Base-by-base conservation (phyloP, 2,113 vertebrate genomes). In the Glaucidium brasilianum region DNA sequence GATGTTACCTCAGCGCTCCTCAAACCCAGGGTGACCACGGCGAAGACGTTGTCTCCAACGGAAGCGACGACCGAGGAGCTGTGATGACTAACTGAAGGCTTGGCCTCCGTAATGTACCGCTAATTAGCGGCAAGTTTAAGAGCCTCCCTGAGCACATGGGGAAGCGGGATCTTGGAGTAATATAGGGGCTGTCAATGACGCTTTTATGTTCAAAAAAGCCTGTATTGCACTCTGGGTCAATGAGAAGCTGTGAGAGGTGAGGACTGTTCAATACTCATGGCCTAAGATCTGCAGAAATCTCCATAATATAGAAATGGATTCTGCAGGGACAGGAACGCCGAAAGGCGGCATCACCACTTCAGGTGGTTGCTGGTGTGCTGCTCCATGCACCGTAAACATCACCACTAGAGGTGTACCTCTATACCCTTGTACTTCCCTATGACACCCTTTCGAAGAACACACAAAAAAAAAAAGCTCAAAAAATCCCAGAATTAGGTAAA, bases 271-370 rank as follows among this genome's bases (percentile, higher is more conserved):
- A 98, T 98, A 98, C 95, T 95, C 91, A 94, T 98, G 96, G 98
- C 98, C 98, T 97, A 96, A 98, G 98, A 97, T 98, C 96, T 97
- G 90, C 90, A 96, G 95, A 97, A 97, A 98, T 98, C 98, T 98
- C 98, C 98, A 98, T 98, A 98, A 98, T 96, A 95, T 41, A 98
- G 96, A 88, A 85, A 96, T 66, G 90, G 93, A 90, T 97, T 92
- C 98, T 98, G 96, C 88, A 90, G 98, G 97, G 98, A 98, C 59
- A 11, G 64, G 91, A 96, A 93, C 92, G 97, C 95, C 97, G 72
- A 97, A 88, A 95, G 91, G 85, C 67, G 56, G 81, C 72, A 18
- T 26, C 56, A 47, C 72, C 93, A 75, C 98, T 96, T 60, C 94
- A 85, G 98, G 97, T 97, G 78, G 85, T 77, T 13, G 34, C 45